Percentiles rank a stretch among this genome's conserved stretches.
phyloP scores from a whole-genome alignment of 2,888 invertebrate genomes.

The Eristalis intricaria region DNA sequence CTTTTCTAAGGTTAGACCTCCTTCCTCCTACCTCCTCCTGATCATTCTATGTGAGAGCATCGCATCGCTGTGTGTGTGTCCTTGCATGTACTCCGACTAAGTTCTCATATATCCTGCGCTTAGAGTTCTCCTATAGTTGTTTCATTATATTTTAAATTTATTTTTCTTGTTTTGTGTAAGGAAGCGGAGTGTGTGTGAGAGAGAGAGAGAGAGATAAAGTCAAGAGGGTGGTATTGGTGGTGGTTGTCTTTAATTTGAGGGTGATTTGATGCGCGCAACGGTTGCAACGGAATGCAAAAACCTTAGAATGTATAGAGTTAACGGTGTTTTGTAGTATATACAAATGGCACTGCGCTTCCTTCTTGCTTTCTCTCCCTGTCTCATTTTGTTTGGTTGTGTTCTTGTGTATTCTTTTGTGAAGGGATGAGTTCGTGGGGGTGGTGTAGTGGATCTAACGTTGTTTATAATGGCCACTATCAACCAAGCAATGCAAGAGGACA shows the following conservation, averaged over 20 bases:
- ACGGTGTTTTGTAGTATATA: neutral
- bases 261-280: no score
- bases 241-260: constrained; percentile 23
- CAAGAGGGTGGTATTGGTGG: no score
- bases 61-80: neutral
- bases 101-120: constrained; percentile 3
- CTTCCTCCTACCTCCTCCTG: no score
- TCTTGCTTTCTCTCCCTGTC: neutral
- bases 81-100: neutral
- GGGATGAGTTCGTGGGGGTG: neutral
- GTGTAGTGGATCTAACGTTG: constrained; percentile 30
- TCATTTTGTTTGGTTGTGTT: neutral
- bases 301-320: no score
- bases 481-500: constrained; percentile 2
- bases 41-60: neutral
- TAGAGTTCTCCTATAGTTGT: neutral
- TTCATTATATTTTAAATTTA: constrained; percentile 1
- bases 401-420: neutral
- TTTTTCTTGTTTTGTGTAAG: neutral
- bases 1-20: neutral
- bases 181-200: no score
- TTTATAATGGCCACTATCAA: constrained; percentile 2
- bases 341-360: neutral
- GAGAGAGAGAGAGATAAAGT: no score
- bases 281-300: no score